These are phyloP conservation scores for Apamea monoglypha DNA, from an alignment of 2,888 invertebrate species.

Conservation along the genomic window DNA sequence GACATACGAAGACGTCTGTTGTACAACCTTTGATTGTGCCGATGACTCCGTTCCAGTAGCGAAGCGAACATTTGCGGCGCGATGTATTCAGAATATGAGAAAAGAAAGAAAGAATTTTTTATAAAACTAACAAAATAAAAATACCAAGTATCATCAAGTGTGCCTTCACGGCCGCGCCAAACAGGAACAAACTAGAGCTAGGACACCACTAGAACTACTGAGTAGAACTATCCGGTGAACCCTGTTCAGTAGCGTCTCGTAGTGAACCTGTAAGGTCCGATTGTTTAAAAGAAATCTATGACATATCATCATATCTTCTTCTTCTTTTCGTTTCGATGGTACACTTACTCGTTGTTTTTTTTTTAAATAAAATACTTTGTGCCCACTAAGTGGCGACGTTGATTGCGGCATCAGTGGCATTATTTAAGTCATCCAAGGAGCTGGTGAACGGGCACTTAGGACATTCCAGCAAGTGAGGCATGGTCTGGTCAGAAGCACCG, in stretches of 20 bases:
- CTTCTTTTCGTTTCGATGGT: no score
- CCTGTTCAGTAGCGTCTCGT: neutral
- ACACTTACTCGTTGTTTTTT: no score
- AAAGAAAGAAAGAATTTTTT: neutral
- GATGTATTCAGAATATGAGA: neutral
- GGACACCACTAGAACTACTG: neutral
- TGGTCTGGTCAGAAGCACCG: no score
- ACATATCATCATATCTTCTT: no score
- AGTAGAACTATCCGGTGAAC: neutral
- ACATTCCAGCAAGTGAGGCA: no score
- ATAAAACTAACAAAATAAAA: neutral
- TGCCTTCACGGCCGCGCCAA: neutral
- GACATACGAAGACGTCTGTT: slow-evolving; percentile 1
- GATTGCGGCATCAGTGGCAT: no score
- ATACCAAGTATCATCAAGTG: neutral
- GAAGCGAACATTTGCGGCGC: slow-evolving; percentile 7
- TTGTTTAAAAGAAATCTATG: neutral
- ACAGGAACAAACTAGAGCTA: neutral
- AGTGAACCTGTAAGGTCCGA: neutral
- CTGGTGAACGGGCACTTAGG: no score
- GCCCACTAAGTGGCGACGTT: no score
- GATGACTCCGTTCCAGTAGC: slow-evolving; percentile 11
- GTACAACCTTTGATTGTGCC: slow-evolving; percentile 47
- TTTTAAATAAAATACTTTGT: no score
- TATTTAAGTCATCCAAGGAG: no score